Evolutionary conservation across 2,888 invertebrate species (phyloP), one percentile per base, ranked within the genome.

Genomic region (Cataglyphis rosenhaueri): DNA sequence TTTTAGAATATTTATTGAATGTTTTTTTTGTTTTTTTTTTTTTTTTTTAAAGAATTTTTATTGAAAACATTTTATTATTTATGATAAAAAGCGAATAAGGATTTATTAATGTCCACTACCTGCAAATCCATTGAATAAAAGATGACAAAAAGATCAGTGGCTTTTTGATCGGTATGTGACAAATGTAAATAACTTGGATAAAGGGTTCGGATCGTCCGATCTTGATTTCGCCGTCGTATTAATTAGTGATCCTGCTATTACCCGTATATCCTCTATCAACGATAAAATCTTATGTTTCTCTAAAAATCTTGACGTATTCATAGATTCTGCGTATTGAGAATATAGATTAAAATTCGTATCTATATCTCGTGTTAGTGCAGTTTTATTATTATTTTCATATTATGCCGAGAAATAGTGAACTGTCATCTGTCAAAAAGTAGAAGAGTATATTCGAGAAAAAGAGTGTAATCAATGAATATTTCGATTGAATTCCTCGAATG

Each of bases 261-360:
- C 84, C 86, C 86, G 6, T 21, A 21, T 6, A 85, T 86, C 32
- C 21, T 52, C 75, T 84, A 86, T 65, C 84, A 83, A 71, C 73
- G 90, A 91, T 91, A 92, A 92, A 87, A 88, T 89, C 90, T 25
- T 25, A 18, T 9, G 92, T 90, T 88, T 87, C 92, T 93, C 93
- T 93, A 94, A 94, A 94, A 94, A 94, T 94, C 93, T 94, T 93
- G 93, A 90, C 93, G 93, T 93, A 93, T 93, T 91, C 93, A 93
- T 91, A 94, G 94, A 92, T 92, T 92, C 93, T 93, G 94, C 92
- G 92, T 93, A 93, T 93, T 93, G 91, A 93, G 93, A 84, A 86
- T 66, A 74, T 74, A 78, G 70, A 66, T 84, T 81, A 71, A 32
- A 70, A 55, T 25, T 55, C 35, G 18, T 84, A 44, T 52, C 8